These are phyloP conservation scores for Manduca sexta DNA, from an alignment of 1,140 invertebrate genomes.

Conservation along the genomic window DNA sequence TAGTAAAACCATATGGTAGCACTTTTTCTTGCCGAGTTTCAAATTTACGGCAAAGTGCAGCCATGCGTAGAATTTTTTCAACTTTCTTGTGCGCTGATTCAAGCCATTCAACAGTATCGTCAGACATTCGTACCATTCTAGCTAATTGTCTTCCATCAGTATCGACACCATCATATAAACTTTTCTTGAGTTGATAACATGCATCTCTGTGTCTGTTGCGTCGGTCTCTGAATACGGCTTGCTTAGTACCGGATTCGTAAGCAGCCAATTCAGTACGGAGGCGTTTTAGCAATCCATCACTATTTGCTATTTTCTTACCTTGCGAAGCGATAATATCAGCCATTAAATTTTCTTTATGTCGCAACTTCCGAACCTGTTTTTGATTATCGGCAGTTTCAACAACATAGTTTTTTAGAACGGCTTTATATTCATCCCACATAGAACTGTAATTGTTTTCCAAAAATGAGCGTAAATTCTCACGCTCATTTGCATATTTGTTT, in stretches of 20 bases:
- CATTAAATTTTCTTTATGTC: constrained; percentile 63
- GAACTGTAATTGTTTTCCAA: constrained; percentile 52
- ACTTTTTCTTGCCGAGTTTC: constrained; percentile 75
- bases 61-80: constrained; percentile 70
- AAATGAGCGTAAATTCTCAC: constrained; percentile 52
- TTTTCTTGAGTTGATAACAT: constrained; percentile 44
- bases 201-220: constrained; percentile 53
- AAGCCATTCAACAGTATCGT: constrained; percentile 47
- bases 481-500: constrained; percentile 40
- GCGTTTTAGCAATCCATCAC: constrained; percentile 45
- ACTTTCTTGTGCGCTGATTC: constrained; percentile 56
- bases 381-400: constrained; percentile 54
- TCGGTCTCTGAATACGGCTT: constrained; percentile 57
- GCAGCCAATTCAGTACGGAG: constrained; percentile 46
- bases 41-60: constrained; percentile 73
- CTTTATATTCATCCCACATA: constrained; percentile 61
- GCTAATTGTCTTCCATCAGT: constrained; percentile 42
- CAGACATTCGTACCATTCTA: constrained; percentile 41
- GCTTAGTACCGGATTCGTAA: constrained; percentile 63
- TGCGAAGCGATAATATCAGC: constrained; percentile 63
- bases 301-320: constrained; percentile 57
- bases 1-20: constrained; percentile 68
- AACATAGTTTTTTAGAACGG: constrained; percentile 54
- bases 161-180: constrained; percentile 34
- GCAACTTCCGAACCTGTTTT: constrained; percentile 52